Evolutionary conservation across 2,797 vertebrate genomes (phyloP).

Genomic region (Anniella stebbinsi): DNA sequence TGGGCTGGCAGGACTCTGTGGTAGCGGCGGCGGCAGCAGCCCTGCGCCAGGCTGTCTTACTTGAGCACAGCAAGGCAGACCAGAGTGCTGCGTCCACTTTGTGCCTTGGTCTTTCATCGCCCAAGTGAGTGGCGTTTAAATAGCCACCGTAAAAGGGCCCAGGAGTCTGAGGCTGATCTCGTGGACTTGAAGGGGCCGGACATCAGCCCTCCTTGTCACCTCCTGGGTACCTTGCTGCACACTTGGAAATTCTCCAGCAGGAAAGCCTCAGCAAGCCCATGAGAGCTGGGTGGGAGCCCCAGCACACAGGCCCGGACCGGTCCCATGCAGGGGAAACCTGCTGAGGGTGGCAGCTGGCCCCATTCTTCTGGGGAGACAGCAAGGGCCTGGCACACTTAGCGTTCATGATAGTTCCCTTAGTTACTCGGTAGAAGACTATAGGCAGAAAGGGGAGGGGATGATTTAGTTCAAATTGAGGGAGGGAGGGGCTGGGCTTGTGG

Average conservation of each 20-base stretch:
- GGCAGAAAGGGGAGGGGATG: background rate
- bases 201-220: too few species aligned
- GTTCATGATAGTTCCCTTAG: background rate
- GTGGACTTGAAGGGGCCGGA: background rate
- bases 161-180: background rate
- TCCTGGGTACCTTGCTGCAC: background rate
- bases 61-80: too few species aligned
- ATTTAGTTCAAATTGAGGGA: background rate
- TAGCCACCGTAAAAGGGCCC: too few species aligned
- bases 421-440: background rate
- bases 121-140: background rate
- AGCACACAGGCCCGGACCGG: background rate
- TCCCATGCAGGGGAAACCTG: background rate
- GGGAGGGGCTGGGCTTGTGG: background rate
- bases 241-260: background rate
- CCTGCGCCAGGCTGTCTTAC: too few species aligned
- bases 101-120: background rate
- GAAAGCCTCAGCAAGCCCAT: too few species aligned
- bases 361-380: background rate
- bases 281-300: background rate
- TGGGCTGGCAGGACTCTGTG: background rate
- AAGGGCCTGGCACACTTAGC: background rate
- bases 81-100: background rate
- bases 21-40: background rate
- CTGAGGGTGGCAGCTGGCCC: too few species aligned